Conservation (phyloP, 2,888 invertebrate genomes). For the Carcina quercana region DNA sequence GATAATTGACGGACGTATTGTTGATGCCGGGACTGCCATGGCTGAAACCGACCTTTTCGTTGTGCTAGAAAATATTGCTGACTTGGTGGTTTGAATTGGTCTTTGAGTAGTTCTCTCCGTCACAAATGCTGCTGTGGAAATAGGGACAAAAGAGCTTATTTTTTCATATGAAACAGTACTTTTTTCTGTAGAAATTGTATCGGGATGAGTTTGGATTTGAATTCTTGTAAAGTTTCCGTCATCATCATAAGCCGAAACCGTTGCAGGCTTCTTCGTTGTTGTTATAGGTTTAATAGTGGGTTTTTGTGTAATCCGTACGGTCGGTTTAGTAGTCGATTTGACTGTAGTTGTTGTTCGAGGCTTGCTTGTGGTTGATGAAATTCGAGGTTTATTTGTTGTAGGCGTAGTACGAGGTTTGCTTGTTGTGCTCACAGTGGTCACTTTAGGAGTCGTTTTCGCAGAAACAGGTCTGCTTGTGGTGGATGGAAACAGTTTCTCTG, state of each 20-base stretch:
- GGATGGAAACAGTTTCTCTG: slow-evolving; percentile 13
- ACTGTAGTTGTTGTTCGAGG: slow-evolving; percentile 20
- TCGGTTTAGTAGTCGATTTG: slow-evolving; percentile 19
- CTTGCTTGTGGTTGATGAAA: slow-evolving; percentile 19
- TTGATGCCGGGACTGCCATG: slow-evolving; percentile 14
- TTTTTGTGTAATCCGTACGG: slow-evolving; percentile 12
- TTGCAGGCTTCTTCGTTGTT: slow-evolving; percentile 13
- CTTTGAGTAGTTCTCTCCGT: slow-evolving; percentile 37
- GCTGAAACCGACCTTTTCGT: slow-evolving; percentile 25
- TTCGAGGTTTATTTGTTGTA: slow-evolving; percentile 11
- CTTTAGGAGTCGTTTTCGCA: slow-evolving; percentile 17
- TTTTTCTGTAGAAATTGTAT: slow-evolving; percentile 30
- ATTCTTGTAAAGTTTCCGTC: slow-evolving; percentile 15
- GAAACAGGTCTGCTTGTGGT: slow-evolving; percentile 14
- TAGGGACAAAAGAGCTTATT: slow-evolving; percentile 47
- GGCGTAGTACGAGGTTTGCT: slow-evolving; percentile 12
- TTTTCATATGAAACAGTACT: slow-evolving; percentile 34
- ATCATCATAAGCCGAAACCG: slow-evolving; percentile 12
- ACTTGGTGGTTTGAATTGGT: slow-evolving; percentile 22
- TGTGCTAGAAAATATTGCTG: slow-evolving; percentile 19
- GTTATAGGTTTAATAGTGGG: slow-evolving; percentile 1
- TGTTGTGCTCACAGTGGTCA: slow-evolving; percentile 15
- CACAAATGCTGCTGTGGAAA: slow-evolving; percentile 41
- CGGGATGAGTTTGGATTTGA: slow-evolving; percentile 21
- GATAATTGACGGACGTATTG: slow-evolving; percentile 6